phyloP scores from a whole-genome alignment of 2,797 vertebrate genomes.

The Eulemur rubriventer region DNA sequence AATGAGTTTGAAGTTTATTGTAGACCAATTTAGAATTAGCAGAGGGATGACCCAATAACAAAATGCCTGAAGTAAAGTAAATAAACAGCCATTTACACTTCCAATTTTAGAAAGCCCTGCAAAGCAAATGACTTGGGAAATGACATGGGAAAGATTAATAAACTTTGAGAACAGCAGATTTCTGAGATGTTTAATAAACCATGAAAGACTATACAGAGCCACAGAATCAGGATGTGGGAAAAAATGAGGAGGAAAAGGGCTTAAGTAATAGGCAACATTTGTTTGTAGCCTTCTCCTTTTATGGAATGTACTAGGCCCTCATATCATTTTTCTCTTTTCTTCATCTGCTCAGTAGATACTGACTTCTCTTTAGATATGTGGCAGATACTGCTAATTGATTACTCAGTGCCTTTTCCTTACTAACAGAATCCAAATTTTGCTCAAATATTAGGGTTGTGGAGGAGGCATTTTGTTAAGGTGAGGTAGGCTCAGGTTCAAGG shows the following conservation, averaged over 20 bases:
- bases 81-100: constrained; percentile 53
- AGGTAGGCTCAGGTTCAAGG: background rate
- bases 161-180: constrained; percentile 18
- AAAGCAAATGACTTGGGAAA: constrained; percentile 36
- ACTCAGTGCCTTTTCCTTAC: background rate
- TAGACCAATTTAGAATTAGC: constrained; percentile 48
- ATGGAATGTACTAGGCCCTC: background rate
- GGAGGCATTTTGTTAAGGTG: background rate
- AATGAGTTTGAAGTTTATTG: background rate
- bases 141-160: constrained; percentile 37
- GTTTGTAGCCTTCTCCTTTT: background rate
- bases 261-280: background rate
- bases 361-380: background rate
- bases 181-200: constrained; percentile 38
- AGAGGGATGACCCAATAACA: constrained; percentile 6
- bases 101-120: constrained; percentile 48
- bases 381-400: background rate
- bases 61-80: constrained; percentile 59
- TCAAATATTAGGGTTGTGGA: background rate
- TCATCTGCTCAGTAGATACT: background rate
- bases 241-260: background rate
- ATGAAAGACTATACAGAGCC: background rate
- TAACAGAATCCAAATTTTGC: background rate
- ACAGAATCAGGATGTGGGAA: constrained; percentile 39
- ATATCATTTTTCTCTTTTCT: background rate